These are phyloP conservation scores for Tinea semifulvella DNA, from an alignment of 2,888 invertebrate species.

Conservation along the genomic window DNA sequence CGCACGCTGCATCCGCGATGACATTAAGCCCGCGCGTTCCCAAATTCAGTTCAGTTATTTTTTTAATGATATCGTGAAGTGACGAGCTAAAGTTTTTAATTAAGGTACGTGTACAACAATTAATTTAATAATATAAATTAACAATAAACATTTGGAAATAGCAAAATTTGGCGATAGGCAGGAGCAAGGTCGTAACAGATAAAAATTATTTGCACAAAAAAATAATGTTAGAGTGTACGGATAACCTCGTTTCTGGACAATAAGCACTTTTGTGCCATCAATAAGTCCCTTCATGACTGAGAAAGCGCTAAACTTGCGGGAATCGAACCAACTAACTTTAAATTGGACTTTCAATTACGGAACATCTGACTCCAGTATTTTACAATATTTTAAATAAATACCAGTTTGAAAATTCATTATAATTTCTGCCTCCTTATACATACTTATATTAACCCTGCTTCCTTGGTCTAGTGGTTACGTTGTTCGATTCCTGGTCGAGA, in stretches of 20 bases:
- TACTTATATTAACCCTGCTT: too few relatives aligned
- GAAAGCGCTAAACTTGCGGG: not conserved
- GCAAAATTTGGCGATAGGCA: constrained; percentile 58
- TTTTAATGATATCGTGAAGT: constrained; percentile 23
- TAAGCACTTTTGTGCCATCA: constrained; percentile 33
- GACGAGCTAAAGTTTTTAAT: constrained; percentile 25
- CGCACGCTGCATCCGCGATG: constrained; percentile 26
- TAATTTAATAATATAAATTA: constrained; percentile 8
- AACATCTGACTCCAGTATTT: too few relatives aligned
- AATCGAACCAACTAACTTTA: too few relatives aligned
- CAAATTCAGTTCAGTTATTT: constrained; percentile 18
- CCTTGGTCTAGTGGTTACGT: too few relatives aligned
- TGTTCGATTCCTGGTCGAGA: too few relatives aligned
- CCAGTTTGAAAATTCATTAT: too few relatives aligned
- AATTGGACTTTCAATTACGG: too few relatives aligned
- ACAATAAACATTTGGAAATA: constrained; percentile 33
- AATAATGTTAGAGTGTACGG: constrained; percentile 53
- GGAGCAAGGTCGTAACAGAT: constrained; percentile 62
- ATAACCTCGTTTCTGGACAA: constrained; percentile 62
- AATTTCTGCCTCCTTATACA: too few relatives aligned
- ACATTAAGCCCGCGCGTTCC: constrained; percentile 21
- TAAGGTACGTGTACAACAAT: constrained; percentile 16
- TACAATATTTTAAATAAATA: too few relatives aligned
- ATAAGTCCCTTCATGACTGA: not conserved
- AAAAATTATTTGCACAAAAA: constrained; percentile 63